Evolutionary conservation across 2,797 vertebrate genomes (phyloP), one percentile per base, ranked within the genome.

Genomic region (Phataginus tricuspis): DNA sequence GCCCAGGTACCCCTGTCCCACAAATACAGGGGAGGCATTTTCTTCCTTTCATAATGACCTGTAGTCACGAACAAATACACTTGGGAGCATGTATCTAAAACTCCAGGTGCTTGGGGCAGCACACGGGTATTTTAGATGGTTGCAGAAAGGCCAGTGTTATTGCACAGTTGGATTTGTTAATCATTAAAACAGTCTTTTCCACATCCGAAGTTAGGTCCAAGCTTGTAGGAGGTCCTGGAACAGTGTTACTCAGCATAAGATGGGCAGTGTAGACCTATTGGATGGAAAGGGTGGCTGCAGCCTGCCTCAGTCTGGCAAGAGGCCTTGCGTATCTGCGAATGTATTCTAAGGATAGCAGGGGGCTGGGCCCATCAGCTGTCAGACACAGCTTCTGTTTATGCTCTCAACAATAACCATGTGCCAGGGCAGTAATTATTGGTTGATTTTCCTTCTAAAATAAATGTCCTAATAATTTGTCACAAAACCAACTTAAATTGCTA

Each of bases 381-480:
- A 98, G 64, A 82, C 69, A 21, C 78, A 23, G 49, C 68, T 94
- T 98, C 94, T 91, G 51, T 7, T 96, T 95, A 49, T 74, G 31
- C 42, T 96, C 66, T 1, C 61, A 45, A 31, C 7, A 45, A 51
- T 92, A 83, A 45, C 5, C 1, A 1, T 97, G 64, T 89, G 37
- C 86, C 1, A 19, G 34, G 88, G 59, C 78, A 95, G 34, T 82
- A 85, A 84, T 97, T 97, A 97, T 92, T 95, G 92, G 39, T 63
- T 97, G 91, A 55, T 97, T 91, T 69, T 53, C 86, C 37, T 97
- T 98, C 96, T 93, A 86, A 85, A 91, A 78, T 96, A 94, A 96
- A 25, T 95, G 57, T 97, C 96, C 83, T 95, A 96, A 95, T 96
- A 97, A 96, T 95, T 97, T 96, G n/a, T 98, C 83, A 93, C n/a